Base-by-base conservation (phyloP, 2,113 vertebrate species). In the Campylorhamphus procurvoides region DNA sequence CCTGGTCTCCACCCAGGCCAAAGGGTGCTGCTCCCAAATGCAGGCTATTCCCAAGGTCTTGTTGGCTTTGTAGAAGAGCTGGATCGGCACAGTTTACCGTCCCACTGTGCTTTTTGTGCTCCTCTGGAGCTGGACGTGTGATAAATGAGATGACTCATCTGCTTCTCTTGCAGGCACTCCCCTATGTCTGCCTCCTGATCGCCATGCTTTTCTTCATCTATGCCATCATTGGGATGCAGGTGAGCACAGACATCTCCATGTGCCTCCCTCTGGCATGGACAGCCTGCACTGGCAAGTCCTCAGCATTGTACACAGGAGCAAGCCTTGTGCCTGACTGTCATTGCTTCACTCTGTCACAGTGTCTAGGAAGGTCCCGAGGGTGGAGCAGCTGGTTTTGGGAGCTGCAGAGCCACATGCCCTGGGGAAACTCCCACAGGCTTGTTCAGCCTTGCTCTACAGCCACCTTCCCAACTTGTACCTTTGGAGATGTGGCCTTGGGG, bases 131-230 rank as follows among this genome's bases (percentile, higher is more conserved):
- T 50, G 66, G 74, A 59, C 24, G 35, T 84, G 49, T 68, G 75
- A 49, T 69, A 44, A 90, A 79, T 33, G 62, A 87, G 55, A 18
- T 71, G 81, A 89, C 40, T 96, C 85, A 68, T 77, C 37, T 84
- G 87, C 53, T 97, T 95, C 63, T 89, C 53, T 97, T 97, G 55
- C 95, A 99, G 98, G 99, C 99, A 17, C 98, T 99, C 55, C 99
- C 99, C 49, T 99, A 99, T 0, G 99, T 99, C 90, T 99, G 99
- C 97, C 98, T 99, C 74, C 98, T 99, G 97, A 99, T 99, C 12
- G 99, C 99, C 79, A 99, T 99, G 99, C 98, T 99, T 46, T 99
- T 99, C 98, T 99, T 99, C 98, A 99, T 99, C 97, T 99, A 99
- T 3, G 99, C 99, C 35, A 99, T 99, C 94, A 99, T 99, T 59